Conservation (phyloP, 64 coral and sea anemone species). For the Stylophora pistillata region DNA sequence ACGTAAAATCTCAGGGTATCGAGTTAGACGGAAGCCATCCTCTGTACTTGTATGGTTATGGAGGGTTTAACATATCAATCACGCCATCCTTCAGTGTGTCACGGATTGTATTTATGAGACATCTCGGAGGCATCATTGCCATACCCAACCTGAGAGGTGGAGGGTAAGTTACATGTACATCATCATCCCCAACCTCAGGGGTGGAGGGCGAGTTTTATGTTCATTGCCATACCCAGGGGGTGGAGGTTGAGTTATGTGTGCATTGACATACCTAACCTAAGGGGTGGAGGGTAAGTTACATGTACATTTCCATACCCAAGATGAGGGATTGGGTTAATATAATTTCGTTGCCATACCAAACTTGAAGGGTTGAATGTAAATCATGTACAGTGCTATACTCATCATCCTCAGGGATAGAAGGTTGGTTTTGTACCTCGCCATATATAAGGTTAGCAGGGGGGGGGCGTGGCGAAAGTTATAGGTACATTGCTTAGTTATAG, state of each 20-base stretch:
- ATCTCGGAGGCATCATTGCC: constrained; percentile 86
- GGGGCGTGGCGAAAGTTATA: too few relatives aligned
- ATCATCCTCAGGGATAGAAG: too few relatives aligned
- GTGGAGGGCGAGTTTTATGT: constrained; percentile 74
- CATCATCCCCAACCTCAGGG: constrained; percentile 82
- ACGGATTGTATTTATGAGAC: constrained; percentile 81
- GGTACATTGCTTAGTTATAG: too few relatives aligned
- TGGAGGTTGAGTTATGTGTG: constrained; percentile 65
- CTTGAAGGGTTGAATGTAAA: too few relatives aligned
- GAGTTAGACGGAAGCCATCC: constrained; percentile 80
- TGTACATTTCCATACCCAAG: neutral
- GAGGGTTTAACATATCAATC: constrained; percentile 95
- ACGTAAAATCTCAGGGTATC: constrained; percentile 63
- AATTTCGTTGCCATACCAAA: neutral
- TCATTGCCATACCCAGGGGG: constrained; percentile 80
- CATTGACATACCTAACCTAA: constrained; percentile 79
- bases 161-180: constrained; percentile 68
- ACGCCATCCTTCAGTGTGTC: constrained; percentile 96
- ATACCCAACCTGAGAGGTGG: constrained; percentile 89
- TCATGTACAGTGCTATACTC: too few relatives aligned
- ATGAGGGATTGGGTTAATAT: neutral
- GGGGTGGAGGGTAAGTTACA: constrained; percentile 80
- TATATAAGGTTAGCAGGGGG: too few relatives aligned
- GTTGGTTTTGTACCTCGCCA: too few relatives aligned
- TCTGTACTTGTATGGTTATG: constrained; percentile 90